phyloP scores from a whole-genome alignment of 2,888 invertebrate genomes.

The Melieria omissa region DNA sequence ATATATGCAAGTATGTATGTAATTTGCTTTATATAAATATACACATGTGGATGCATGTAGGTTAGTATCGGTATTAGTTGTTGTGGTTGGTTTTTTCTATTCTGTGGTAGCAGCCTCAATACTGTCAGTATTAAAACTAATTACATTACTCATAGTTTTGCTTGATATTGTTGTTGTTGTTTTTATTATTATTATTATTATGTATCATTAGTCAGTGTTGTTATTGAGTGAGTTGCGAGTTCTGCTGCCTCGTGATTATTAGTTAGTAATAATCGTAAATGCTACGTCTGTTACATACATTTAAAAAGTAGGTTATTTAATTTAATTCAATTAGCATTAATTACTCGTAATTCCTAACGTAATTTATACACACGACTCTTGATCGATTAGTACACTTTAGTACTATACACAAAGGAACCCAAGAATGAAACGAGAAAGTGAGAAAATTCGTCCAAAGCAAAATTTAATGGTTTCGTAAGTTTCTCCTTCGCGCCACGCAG shows the following conservation, averaged over 20 bases:
- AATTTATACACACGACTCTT: slow-evolving; percentile 42
- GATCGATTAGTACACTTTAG: too few relatives aligned
- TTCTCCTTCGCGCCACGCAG: too few relatives aligned
- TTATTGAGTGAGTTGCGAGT: too few relatives aligned
- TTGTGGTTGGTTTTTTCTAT: slow-evolving; percentile 26
- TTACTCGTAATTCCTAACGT: slow-evolving; percentile 40
- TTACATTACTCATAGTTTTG: slow-evolving; percentile 22
- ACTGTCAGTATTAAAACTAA: slow-evolving; percentile 46
- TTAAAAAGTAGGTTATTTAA: slow-evolving; percentile 34
- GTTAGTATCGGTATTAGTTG: slow-evolving; percentile 36
- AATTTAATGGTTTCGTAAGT: too few relatives aligned
- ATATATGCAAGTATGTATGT: slow-evolving; percentile 37
- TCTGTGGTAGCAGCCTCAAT: not conserved
- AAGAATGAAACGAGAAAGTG: too few relatives aligned
- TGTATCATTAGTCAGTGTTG: not conserved
- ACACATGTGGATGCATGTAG: slow-evolving; percentile 19
- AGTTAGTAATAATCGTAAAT: slow-evolving; percentile 26
- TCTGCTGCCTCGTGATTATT: too few relatives aligned
- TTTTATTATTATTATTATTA: not conserved
- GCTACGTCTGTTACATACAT: slow-evolving; percentile 41
- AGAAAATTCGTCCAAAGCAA: too few relatives aligned
- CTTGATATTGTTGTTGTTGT: not conserved
- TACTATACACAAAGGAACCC: too few relatives aligned
- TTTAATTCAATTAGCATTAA: slow-evolving; percentile 30
- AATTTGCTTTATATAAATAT: slow-evolving; percentile 1